phyloP scores from a whole-genome alignment of 23 tunicate species.

The Diplosoma virens region DNA sequence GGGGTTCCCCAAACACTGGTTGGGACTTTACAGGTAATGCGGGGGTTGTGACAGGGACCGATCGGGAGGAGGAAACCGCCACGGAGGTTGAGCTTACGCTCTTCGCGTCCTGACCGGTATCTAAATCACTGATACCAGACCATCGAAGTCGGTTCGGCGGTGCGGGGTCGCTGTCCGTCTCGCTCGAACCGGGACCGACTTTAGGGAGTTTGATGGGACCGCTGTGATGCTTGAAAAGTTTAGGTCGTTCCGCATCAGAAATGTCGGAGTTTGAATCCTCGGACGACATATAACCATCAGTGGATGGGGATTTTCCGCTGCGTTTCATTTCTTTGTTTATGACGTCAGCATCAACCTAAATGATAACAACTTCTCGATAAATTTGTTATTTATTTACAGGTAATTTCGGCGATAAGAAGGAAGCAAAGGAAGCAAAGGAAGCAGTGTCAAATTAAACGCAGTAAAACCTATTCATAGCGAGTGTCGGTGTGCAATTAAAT shows the following conservation, averaged over 20 bases:
- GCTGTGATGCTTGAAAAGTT: constrained; percentile 2
- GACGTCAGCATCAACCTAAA: constrained; percentile 72
- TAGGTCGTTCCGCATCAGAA: constrained; percentile 24
- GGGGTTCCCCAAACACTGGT: constrained; percentile 63
- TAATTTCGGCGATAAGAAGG: too few species aligned
- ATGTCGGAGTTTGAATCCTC: constrained; percentile 28
- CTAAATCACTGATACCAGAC: not conserved
- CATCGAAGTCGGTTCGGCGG: not conserved
- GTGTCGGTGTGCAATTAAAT: too few species aligned
- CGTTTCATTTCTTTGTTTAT: constrained; percentile 47
- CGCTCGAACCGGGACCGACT: constrained; percentile 11
- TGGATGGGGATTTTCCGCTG: not conserved
- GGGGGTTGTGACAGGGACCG: constrained; percentile 7
- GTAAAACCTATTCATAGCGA: too few species aligned
- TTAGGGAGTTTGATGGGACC: constrained; percentile 35
- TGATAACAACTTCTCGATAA: too few species aligned
- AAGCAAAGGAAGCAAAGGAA: too few species aligned
- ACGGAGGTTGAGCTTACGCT: too few species aligned
- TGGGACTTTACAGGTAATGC: constrained; percentile 12
- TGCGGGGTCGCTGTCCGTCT: constrained; percentile 33
- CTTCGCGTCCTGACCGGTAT: constrained; percentile 12
- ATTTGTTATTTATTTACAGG: too few species aligned
- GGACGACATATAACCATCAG: constrained; percentile 29
- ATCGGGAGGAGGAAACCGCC: not conserved
- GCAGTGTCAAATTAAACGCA: too few species aligned